These are phyloP conservation scores for Platycheirus albimanus DNA, from an alignment of 2,888 invertebrate species.

Conservation along the genomic window DNA sequence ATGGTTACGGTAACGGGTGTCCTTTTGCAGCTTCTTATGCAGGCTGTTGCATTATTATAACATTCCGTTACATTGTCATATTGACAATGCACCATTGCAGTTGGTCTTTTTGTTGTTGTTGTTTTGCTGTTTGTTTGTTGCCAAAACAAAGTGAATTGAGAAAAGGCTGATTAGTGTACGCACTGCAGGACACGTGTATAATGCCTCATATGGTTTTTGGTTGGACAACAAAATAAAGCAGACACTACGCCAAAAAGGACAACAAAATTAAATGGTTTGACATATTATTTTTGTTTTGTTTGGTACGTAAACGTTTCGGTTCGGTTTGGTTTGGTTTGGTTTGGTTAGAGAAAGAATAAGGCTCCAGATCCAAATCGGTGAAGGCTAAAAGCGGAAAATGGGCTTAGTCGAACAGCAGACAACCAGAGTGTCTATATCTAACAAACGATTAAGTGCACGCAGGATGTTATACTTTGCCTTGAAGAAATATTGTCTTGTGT, in stretches of 20 bases:
- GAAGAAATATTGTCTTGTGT: conserved; percentile 15
- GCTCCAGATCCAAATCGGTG: conserved; percentile 25
- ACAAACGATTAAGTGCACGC: conserved; percentile 71
- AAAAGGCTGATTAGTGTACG: conserved; percentile 70
- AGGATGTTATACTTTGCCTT: conserved; percentile 50
- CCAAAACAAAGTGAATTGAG: conserved; percentile 61
- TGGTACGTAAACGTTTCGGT: too few relatives aligned
- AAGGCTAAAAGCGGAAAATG: conserved; percentile 37
- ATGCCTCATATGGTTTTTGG: conserved; percentile 43
- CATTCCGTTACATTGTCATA: conserved; percentile 41
- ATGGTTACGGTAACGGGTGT: conserved; percentile 39
- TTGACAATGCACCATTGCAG: conserved; percentile 52
- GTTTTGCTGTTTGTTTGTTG: conserved; percentile 40
- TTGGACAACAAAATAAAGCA: conserved; percentile 27
- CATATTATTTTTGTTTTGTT: conserved; percentile 24
- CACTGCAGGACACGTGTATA: conserved; percentile 72
- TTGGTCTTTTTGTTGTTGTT: conserved; percentile 35
- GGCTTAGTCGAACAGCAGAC: conserved; percentile 24
- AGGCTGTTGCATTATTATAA: conserved; percentile 65
- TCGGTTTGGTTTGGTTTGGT: too few relatives aligned
- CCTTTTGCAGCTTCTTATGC: conserved; percentile 67
- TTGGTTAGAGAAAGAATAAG: conserved; percentile 59
- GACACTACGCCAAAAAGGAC: neutral
- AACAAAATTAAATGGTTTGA: conserved; percentile 29
- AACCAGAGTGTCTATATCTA: conserved; percentile 37